A percentile compares a stretch with the other conserved stretches of the same genome.
These are phyloP conservation scores for Pangasius mekongensis DNA, from an alignment of 2,797 vertebrate genomes.

Conservation along the genomic window DNA sequence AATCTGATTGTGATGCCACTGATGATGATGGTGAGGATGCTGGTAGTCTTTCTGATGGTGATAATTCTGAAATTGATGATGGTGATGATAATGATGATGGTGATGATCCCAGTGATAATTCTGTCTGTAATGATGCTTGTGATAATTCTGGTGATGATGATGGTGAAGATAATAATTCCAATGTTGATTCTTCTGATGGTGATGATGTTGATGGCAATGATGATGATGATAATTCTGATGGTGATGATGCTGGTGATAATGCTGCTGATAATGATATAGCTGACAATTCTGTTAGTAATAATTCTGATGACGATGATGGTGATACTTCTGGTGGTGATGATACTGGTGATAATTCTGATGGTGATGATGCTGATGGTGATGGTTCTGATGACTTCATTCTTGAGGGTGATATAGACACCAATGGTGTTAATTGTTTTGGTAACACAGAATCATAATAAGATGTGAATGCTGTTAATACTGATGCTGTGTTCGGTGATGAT, in stretches of 20 bases:
- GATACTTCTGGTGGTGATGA: too few species aligned
- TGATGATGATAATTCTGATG: neutral
- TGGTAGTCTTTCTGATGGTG: neutral
- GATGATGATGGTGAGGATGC: neutral
- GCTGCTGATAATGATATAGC: neutral
- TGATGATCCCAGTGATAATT: neutral
- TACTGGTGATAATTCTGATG: too few species aligned
- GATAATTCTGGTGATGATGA: neutral
- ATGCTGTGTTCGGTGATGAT: slow-evolving; percentile 28
- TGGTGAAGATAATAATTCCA: slow-evolving; percentile 21
- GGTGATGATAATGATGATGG: neutral
- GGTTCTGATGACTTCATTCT: too few species aligned
- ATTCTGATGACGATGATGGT: slow-evolving; percentile 5
- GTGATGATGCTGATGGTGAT: too few species aligned
- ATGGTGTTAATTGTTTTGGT: too few species aligned
- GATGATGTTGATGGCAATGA: slow-evolving; percentile 27
- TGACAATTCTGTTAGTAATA: slow-evolving; percentile 29
- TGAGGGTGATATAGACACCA: too few species aligned
- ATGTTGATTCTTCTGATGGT: slow-evolving; percentile 19
- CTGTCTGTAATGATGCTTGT: too few species aligned
- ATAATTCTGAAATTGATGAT: neutral
- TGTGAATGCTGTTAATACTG: too few species aligned
- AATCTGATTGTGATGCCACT: neutral
- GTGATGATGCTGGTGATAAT: neutral
- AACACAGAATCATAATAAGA: too few species aligned